Evolutionary conservation across 2,113 vertebrate species (phyloP).

Genomic region (Cyphomyrus discorhynchus): DNA sequence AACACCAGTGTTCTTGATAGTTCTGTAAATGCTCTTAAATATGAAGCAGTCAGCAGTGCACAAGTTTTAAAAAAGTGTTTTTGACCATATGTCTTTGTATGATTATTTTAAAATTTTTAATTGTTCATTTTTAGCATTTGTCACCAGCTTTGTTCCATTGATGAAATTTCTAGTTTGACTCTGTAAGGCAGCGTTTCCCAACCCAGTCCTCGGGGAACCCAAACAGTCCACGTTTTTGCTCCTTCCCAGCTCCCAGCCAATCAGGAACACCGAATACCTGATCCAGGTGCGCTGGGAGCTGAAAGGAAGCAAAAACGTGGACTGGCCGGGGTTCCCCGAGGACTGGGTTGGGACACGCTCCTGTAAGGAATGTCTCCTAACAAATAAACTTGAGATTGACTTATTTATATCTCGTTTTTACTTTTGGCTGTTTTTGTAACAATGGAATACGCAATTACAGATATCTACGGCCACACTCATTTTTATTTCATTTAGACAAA

Average conservation of each 20-base stretch:
- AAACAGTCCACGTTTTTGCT: too few relatives aligned
- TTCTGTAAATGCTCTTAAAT: not conserved
- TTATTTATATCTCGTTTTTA: not conserved
- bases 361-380: conserved; percentile 10
- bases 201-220: too few relatives aligned
- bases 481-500: not conserved
- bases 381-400: not conserved
- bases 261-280: too few relatives aligned
- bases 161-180: not conserved
- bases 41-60: not conserved
- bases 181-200: not conserved
- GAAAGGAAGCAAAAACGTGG: too few relatives aligned
- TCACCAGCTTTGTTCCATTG: not conserved
- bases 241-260: too few relatives aligned
- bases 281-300: too few relatives aligned
- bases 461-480: not conserved
- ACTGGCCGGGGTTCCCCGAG: too few relatives aligned
- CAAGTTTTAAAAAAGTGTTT: not conserved
- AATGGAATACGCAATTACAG: not conserved
- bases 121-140: not conserved
- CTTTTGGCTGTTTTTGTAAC: not conserved
- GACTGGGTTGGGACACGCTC: too few relatives aligned
- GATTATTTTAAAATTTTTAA: not conserved
- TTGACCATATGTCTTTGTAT: not conserved
- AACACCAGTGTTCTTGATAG: not conserved